Conservation (phyloP, 2,113 vertebrate genomes). For the Paraplagusia blochii region DNA sequence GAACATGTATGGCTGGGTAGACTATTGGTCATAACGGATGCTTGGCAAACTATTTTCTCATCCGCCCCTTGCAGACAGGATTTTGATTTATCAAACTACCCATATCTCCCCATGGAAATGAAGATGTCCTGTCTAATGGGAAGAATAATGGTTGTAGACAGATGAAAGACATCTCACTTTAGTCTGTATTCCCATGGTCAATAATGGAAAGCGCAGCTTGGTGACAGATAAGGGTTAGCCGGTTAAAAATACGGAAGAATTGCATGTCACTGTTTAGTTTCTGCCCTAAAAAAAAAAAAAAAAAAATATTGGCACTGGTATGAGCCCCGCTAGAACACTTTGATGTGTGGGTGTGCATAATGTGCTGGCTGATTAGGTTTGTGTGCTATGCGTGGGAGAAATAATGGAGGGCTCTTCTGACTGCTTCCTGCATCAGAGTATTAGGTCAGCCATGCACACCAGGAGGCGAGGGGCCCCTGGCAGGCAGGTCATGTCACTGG, state of each 20-base stretch:
- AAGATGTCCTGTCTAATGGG: conserved; percentile 63
- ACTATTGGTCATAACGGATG: conserved; percentile 49
- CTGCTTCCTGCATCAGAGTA: conserved; percentile 35
- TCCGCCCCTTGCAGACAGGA: conserved; percentile 50
- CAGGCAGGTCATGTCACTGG: conserved; percentile 50
- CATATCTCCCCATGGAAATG: conserved; percentile 60
- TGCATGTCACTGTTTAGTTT: conserved; percentile 24
- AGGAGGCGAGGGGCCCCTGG: conserved; percentile 36
- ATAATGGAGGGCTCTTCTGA: conserved; percentile 29
- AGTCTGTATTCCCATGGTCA: conserved; percentile 24
- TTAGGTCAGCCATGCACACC: conserved; percentile 45
- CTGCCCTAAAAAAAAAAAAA: conserved; percentile 15
- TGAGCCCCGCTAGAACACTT: conserved; percentile 8
- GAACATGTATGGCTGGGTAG: conserved; percentile 65
- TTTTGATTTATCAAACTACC: conserved; percentile 41
- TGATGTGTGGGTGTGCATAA: conserved; percentile 23
- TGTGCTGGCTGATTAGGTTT: neutral
- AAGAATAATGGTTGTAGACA: conserved; percentile 67
- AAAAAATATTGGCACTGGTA: conserved; percentile 12
- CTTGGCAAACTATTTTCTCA: conserved; percentile 66
- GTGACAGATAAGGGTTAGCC: conserved; percentile 37
- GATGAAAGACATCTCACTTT: conserved; percentile 57
- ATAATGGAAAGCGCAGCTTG: conserved; percentile 46
- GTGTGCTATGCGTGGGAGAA: conserved; percentile 13
- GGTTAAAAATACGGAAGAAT: conserved; percentile 14